Evolutionary conservation across 2,888 invertebrate species (phyloP).

Genomic region (Andrena hattorfiana): DNA sequence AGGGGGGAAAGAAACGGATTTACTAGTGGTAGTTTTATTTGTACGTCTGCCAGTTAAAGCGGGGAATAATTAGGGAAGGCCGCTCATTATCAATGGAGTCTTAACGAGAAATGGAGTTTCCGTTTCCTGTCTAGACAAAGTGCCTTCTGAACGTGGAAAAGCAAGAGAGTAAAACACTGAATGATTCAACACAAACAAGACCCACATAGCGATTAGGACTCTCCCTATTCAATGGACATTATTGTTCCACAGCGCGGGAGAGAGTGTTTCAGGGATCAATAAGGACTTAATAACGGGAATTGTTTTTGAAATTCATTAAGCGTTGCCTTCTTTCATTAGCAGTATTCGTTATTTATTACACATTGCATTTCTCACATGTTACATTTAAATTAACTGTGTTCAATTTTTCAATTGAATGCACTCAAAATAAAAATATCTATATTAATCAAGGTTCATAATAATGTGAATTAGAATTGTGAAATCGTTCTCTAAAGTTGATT

Average conservation of each 20-base stretch:
- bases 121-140: conserved; percentile 78
- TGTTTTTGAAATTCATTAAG: background rate
- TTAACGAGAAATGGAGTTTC: conserved; percentile 72
- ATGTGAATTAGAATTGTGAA: no score
- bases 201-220: conserved; percentile 28
- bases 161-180: conserved; percentile 64
- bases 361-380: background rate
- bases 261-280: background rate
- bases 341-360: background rate
- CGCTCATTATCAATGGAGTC: conserved; percentile 76
- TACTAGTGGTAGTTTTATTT: conserved; percentile 57
- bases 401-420: no score
- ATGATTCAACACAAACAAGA: conserved; percentile 46
- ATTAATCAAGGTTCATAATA: no score
- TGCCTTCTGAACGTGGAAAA: conserved; percentile 62
- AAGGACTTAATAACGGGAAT: background rate
- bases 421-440: no score
- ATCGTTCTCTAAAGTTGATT: no score
- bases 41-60: conserved; percentile 44
- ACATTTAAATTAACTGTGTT: no score
- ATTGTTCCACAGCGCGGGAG: background rate
- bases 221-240: conserved; percentile 25
- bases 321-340: background rate
- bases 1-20: conserved; percentile 30
- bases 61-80: conserved; percentile 74